Evolutionary conservation across 2,888 invertebrate genomes (phyloP), one percentile per base, ranked within the genome.

Genomic region (Thereva nobilitata): DNA sequence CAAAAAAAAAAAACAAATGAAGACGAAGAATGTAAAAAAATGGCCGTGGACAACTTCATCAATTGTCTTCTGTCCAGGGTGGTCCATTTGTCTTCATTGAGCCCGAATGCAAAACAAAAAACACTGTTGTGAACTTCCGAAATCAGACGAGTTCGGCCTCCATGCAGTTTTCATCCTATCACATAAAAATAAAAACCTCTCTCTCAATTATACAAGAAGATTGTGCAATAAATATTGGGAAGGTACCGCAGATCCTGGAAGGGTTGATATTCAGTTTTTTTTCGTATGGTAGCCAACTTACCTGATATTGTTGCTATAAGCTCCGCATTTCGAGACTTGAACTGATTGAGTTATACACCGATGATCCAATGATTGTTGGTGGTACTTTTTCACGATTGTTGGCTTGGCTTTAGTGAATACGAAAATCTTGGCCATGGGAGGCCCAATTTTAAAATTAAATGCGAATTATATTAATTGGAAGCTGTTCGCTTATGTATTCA

Each of bases 131-230:
- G 63, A 63, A 63, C 63, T 63, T 63, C 63, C 63, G 52, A 63
- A 63, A 63, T 52, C 50, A 45, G 5, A 10, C 9, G 41, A 42
- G 10, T 50, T 63, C 23, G 38, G 41, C 10, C 47, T 40, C 47
- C 23, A 8, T 37, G 49, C 37, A n/a, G 49, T 10, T 49, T 38
- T 44, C 10, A n/a, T 42, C 68, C 68, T 52, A 68, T 66, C 66
- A 68, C 68, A 64, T 65, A 65, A 66, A 61, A 68, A 69, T 71
- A 72, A 72, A 72, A 72, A 71, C 69, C 69, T 66, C 71, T 64
- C 68, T 72, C 72, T 72, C 73, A 73, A 73, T 73, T 73, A 73
- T 71, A 71, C 70, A 63, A 52, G 66, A 64, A 70, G 71, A 66
- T 71, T 64, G 69, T 72, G 70, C 67, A 72, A 73, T 73, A 73